Evolutionary conservation across 2,113 vertebrate species (phyloP).

Genomic region (Chionis minor): DNA sequence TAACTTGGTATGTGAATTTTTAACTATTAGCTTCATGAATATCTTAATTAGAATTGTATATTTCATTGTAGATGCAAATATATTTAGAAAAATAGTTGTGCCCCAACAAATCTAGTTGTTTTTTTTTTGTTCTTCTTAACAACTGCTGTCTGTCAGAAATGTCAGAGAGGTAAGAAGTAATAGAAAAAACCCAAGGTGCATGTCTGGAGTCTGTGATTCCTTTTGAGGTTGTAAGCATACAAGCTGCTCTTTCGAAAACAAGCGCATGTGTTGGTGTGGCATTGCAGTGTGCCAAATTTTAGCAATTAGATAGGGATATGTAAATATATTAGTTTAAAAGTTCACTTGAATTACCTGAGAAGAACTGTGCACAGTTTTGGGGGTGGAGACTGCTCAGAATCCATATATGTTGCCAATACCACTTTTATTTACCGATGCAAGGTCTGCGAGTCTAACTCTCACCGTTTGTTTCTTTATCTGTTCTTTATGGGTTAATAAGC

Average conservation of each 20-base stretch:
- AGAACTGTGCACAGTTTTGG: constrained; percentile 39
- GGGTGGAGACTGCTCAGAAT: constrained; percentile 16
- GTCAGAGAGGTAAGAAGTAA: constrained; percentile 81
- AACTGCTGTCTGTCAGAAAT: constrained; percentile 82
- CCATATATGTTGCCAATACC: not conserved
- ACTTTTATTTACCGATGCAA: constrained; percentile 53
- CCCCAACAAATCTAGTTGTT: constrained; percentile 73
- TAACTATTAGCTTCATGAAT: not conserved
- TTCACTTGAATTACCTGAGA: constrained; percentile 44
- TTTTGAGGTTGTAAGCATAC: constrained; percentile 59
- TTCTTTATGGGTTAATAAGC: constrained; percentile 45
- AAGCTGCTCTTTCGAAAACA: constrained; percentile 50
- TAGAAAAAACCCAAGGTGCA: constrained; percentile 70
- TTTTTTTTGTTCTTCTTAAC: constrained; percentile 77
- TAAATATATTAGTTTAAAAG: not conserved
- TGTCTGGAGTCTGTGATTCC: constrained; percentile 70
- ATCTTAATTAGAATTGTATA: not conserved
- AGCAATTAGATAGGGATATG: not conserved
- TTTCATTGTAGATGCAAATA: constrained; percentile 55
- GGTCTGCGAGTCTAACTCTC: constrained; percentile 51
- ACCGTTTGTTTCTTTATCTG: constrained; percentile 51
- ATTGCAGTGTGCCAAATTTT: constrained; percentile 64
- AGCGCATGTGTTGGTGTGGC: constrained; percentile 76
- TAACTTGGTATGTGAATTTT: not conserved
- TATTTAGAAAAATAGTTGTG: constrained; percentile 57